Percentiles rank a stretch among this genome's conserved stretches.
Evolutionary conservation across 2,888 invertebrate species (phyloP).

Genomic region (Kryphioiulus occultus): DNA sequence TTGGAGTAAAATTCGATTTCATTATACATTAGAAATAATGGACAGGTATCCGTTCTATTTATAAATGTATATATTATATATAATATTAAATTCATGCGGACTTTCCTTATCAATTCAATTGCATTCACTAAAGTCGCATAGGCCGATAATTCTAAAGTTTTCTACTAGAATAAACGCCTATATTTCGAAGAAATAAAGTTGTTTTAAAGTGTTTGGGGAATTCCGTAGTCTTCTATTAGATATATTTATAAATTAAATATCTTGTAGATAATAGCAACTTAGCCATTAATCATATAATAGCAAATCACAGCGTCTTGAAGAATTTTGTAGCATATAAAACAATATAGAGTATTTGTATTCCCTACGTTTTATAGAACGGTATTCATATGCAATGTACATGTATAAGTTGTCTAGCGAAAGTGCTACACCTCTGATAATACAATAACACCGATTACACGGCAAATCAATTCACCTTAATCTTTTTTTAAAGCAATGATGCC

Average conservation of each 20-base stretch:
- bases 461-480: neutral
- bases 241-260: neutral
- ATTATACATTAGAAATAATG: neutral
- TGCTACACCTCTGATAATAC: neutral
- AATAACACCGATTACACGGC: neutral
- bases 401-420: neutral
- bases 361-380: constrained; percentile 13
- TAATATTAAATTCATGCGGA: neutral
- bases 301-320: constrained; percentile 32
- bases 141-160: neutral
- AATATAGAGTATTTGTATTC: neutral
- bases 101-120: neutral
- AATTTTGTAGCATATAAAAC: constrained; percentile 1
- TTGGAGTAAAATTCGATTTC: constrained; percentile 11
- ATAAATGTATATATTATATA: neutral
- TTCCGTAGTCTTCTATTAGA: neutral
- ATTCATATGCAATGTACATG: neutral
- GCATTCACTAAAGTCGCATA: neutral
- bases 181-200: neutral
- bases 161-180: neutral
- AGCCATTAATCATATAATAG: neutral
- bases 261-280: neutral
- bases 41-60: neutral
- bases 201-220: neutral
- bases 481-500: neutral